These are phyloP conservation scores for Drosophila equinoxialis DNA, from an alignment of 1,140 invertebrate species.

Conservation along the genomic window DNA sequence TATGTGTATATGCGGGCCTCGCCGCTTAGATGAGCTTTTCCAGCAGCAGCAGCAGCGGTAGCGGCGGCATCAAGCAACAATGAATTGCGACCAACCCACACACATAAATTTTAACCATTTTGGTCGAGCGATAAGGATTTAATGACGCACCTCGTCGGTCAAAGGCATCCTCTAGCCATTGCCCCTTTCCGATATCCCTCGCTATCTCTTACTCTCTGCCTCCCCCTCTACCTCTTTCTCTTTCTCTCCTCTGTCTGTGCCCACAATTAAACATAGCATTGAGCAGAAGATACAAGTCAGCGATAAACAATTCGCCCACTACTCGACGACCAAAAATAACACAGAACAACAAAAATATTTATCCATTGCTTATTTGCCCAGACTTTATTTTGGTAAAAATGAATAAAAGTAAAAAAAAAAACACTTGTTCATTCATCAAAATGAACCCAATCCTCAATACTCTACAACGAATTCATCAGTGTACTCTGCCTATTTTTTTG, in stretches of 20 bases:
- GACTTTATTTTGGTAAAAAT: not conserved
- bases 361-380: not conserved
- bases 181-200: too few relatives aligned
- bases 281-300: conserved; percentile 26
- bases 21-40: conserved; percentile 59
- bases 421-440: not conserved
- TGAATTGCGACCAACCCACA: conserved; percentile 18
- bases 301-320: conserved; percentile 35
- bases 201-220: not conserved
- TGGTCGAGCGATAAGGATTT: conserved; percentile 60
- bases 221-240: too few relatives aligned
- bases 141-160: conserved; percentile 45
- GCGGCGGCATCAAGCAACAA: conserved; percentile 42
- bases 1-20: conserved; percentile 74
- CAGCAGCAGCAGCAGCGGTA: conserved; percentile 34
- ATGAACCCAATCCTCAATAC: not conserved
- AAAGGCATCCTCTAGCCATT: conserved; percentile 9
- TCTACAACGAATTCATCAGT: not conserved
- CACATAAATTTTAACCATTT: conserved; percentile 71
- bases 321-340: not conserved
- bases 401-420: not conserved
- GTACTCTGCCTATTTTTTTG: not conserved
- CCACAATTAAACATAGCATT: conserved; percentile 8
- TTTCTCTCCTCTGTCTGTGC: not conserved
- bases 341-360: not conserved